Conservation (phyloP, 2,113 vertebrate species). For the Bagarius yarrelli region DNA sequence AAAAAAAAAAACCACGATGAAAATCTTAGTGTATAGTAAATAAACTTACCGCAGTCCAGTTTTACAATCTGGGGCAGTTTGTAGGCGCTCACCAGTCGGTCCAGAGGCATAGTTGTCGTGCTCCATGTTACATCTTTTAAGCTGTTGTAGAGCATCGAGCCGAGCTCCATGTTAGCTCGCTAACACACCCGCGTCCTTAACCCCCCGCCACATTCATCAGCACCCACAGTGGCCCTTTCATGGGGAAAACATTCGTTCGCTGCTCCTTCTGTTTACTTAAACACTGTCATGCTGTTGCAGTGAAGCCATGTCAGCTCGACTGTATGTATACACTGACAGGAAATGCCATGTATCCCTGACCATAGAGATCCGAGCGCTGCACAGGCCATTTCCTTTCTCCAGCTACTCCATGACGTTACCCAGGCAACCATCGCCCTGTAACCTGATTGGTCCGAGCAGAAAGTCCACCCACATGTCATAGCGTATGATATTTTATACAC, state of each 20-base stretch:
- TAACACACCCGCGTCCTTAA: constrained; percentile 40
- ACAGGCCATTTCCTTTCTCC: constrained; percentile 51
- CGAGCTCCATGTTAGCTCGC: constrained; percentile 73
- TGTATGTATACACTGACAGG: constrained; percentile 67
- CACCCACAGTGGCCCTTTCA: constrained; percentile 33
- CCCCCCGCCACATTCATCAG: constrained; percentile 49
- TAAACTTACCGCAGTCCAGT: constrained; percentile 80
- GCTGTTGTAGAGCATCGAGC: constrained; percentile 78
- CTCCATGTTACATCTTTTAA: constrained; percentile 95
- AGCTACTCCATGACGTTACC: constrained; percentile 40
- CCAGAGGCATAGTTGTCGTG: constrained; percentile 82
- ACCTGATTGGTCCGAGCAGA: constrained; percentile 1
- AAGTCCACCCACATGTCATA: neutral
- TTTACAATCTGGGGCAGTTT: constrained; percentile 88
- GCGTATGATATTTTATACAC: neutral
- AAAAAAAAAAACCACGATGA: no score
- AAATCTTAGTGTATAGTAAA: no score
- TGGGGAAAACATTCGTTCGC: constrained; percentile 50
- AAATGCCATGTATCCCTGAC: constrained; percentile 69
- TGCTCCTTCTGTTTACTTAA: constrained; percentile 39
- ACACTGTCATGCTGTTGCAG: constrained; percentile 38
- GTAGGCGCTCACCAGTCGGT: constrained; percentile 88
- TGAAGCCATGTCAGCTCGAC: constrained; percentile 67
- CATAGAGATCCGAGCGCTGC: constrained; percentile 33
- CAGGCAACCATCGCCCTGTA: constrained; percentile 31